Evolutionary conservation across 2,888 invertebrate genomes (phyloP).

Genomic region (Corbicula japonica): DNA sequence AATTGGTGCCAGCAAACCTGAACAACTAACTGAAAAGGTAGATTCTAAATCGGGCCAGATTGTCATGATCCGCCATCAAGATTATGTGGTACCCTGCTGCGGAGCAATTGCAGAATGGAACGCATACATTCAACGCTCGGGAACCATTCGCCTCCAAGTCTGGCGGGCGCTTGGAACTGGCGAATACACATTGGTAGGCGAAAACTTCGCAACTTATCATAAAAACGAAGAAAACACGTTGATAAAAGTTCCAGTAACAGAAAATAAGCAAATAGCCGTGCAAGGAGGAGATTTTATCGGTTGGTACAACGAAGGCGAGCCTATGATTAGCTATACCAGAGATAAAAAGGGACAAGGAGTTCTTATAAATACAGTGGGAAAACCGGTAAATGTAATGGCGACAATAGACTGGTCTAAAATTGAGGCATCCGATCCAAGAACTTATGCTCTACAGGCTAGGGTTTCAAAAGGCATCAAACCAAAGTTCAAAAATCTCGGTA

Average conservation of each 20-base stretch:
- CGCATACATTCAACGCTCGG: slow-evolving; percentile 46
- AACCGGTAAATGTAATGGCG: slow-evolving; percentile 20
- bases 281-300: slow-evolving; percentile 48
- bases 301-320: slow-evolving; percentile 49
- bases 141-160: slow-evolving; percentile 45
- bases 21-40: slow-evolving; percentile 30
- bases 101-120: slow-evolving; percentile 56
- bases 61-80: slow-evolving; percentile 31
- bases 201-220: slow-evolving; percentile 44
- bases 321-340: slow-evolving; percentile 43
- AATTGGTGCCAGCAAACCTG: slow-evolving; percentile 31
- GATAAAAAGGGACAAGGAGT: slow-evolving; percentile 27
- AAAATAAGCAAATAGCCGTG: slow-evolving; percentile 41
- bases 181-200: slow-evolving; percentile 43
- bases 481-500: slow-evolving; percentile 44
- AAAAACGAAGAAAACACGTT: slow-evolving; percentile 44
- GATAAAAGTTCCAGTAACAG: slow-evolving; percentile 9
- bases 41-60: slow-evolving; percentile 35
- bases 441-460: slow-evolving; percentile 39
- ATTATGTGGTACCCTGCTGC: slow-evolving; percentile 48
- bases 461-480: slow-evolving; percentile 35
- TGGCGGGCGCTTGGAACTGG: slow-evolving; percentile 56
- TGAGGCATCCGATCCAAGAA: slow-evolving; percentile 33
- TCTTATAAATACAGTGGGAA: slow-evolving; percentile 21
- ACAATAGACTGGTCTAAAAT: slow-evolving; percentile 33